These are phyloP conservation scores for Ivindomyrus marchei DNA, from an alignment of 2,113 vertebrate species.

Conservation along the genomic window DNA sequence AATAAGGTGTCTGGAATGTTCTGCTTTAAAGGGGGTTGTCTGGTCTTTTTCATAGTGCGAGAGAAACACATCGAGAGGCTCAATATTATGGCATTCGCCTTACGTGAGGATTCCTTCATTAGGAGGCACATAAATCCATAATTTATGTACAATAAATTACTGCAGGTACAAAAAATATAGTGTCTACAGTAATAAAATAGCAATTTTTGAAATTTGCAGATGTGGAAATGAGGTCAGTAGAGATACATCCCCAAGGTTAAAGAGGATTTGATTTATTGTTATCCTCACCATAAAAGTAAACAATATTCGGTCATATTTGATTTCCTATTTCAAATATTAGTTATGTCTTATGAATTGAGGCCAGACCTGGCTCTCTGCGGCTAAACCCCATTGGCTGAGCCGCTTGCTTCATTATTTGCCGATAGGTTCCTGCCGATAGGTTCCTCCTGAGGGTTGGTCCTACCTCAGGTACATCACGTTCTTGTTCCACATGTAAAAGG, in stretches of 20 bases:
- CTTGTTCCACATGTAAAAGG: background rate
- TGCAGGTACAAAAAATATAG: background rate
- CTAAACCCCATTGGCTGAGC: background rate
- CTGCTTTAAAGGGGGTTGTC: background rate
- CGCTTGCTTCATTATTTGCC: background rate
- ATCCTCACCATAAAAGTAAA: background rate
- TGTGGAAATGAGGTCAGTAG: background rate
- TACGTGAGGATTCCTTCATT: background rate
- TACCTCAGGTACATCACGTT: background rate
- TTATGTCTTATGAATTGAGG: background rate
- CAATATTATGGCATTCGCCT: background rate
- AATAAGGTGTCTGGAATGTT: background rate
- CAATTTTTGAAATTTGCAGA: background rate
- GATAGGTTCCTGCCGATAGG: background rate
- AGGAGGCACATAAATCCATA: background rate
- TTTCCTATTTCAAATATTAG: background rate
- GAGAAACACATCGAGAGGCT: background rate
- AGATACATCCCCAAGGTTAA: background rate
- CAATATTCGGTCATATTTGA: background rate
- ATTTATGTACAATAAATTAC: background rate
- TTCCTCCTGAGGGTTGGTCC: background rate
- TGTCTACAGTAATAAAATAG: background rate
- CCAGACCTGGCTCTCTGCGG: background rate
- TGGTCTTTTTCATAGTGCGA: background rate
- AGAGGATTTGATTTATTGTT: background rate